Evolutionary conservation across 2,888 invertebrate genomes (phyloP), one percentile per base, ranked within the genome.

Genomic region (Eupithecia exiguata): DNA sequence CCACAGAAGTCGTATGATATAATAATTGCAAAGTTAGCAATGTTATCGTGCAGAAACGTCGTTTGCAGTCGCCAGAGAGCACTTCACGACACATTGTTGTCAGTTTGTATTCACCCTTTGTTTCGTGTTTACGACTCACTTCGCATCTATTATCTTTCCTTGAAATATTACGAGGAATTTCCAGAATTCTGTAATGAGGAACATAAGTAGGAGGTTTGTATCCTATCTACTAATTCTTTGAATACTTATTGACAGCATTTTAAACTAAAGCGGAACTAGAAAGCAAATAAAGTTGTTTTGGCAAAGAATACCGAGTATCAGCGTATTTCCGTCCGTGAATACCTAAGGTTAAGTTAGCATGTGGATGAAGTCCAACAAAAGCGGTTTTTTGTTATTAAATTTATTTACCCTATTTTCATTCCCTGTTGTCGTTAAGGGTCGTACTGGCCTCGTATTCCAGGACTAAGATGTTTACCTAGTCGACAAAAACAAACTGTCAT

Each of bases 41-140:
- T 14, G 35, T 35, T 9, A 62, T 35, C 62, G 62, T 62, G 62
- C 18, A 9, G 62, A 18, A 35, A 9, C 62, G 62, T 62, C 62
- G 62, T 62, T 62, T 18, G 18, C 16, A 35, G 58, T 21, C 70
- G 35, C 69, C 14, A n/a, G 71, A 61, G 74, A 71, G 38, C 69
- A 68, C 63, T 74, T n/a, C 0, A 62, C 14, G 43, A 70, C 62
- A 71, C 65, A 69, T 70, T 69, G 70, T 70, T 66, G 70, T 70
- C 43, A 36, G 68, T 70, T 70, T 62, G 36, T 38, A 73, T 76
- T 69, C 69, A 74, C 68, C 25, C 68, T 65, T 49, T 72, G 35
- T 30, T 61, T 35, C 14, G 35, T 73, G 62, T 68, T 74, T 65
- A 71, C 65, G 67, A 68, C 58, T 58, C 46, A 72, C 49, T 43